phyloP scores from a whole-genome alignment of 2,113 vertebrate genomes.

The Tupaia tana region DNA sequence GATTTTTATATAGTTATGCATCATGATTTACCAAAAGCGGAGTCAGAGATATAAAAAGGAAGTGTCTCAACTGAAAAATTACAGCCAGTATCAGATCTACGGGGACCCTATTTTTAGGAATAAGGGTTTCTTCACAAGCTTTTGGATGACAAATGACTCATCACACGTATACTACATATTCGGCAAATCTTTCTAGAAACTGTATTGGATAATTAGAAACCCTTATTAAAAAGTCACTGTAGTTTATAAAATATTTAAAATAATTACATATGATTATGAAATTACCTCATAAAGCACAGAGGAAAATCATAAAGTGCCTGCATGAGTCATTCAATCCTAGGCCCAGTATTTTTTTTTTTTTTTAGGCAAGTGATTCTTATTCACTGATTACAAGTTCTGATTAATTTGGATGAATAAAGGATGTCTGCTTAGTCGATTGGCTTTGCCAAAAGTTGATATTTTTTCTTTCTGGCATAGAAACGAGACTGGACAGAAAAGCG shows the following conservation, averaged over 20 bases:
- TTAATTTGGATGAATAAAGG: slow-evolving; percentile 70
- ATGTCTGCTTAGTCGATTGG: slow-evolving; percentile 51
- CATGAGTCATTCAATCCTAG: slow-evolving; percentile 81
- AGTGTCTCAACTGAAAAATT: slow-evolving; percentile 72
- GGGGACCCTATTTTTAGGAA: slow-evolving; percentile 77
- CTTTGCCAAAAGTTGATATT: slow-evolving; percentile 38
- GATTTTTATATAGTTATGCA: slow-evolving; percentile 71
- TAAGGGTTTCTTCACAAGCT: slow-evolving; percentile 73
- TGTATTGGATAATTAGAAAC: slow-evolving; percentile 81
- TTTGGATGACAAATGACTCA: slow-evolving; percentile 83
- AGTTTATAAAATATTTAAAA: slow-evolving; percentile 91
- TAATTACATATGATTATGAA: slow-evolving; percentile 87
- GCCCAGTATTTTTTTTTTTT: neutral
- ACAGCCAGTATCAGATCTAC: slow-evolving; percentile 39
- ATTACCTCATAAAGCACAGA: slow-evolving; percentile 85
- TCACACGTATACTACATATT: slow-evolving; percentile 66
- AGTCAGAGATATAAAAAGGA: slow-evolving; percentile 71
- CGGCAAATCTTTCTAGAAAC: slow-evolving; percentile 84
- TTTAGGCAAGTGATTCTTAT: slow-evolving; percentile 67
- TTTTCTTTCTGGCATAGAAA: slow-evolving; percentile 4
- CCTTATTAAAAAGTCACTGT: slow-evolving; percentile 82
- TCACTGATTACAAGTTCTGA: slow-evolving; percentile 74
- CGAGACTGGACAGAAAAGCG: neutral
- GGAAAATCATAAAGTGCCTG: slow-evolving; percentile 74
- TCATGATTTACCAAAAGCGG: slow-evolving; percentile 70